These are phyloP conservation scores for Arvicanthis niloticus DNA, from an alignment of 2,113 vertebrate genomes.

Conservation along the genomic window DNA sequence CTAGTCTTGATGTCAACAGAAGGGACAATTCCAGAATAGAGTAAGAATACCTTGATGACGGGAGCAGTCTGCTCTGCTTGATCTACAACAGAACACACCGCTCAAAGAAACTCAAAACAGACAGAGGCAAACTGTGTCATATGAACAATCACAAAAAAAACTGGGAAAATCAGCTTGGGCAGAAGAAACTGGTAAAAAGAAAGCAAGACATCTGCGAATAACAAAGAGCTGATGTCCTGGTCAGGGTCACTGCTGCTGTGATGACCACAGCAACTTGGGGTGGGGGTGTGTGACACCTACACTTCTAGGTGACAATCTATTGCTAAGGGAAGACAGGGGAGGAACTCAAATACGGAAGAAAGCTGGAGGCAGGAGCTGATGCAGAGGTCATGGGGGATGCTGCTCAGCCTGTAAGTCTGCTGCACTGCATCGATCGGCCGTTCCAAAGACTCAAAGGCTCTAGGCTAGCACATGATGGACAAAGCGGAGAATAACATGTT, in stretches of 20 bases:
- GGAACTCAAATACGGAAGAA: not conserved
- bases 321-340: not conserved
- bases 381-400: no score
- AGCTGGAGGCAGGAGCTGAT: not conserved
- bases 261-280: not conserved
- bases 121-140: not conserved
- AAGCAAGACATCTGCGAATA: not conserved
- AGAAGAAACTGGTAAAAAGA: not conserved
- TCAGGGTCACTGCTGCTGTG: not conserved
- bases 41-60: not conserved
- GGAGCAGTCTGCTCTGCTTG: not conserved
- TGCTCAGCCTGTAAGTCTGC: not conserved
- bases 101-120: conserved; percentile 25
- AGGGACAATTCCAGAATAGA: not conserved
- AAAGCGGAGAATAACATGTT: not conserved
- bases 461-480: not conserved
- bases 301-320: not conserved
- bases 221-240: not conserved
- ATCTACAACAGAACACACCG: not conserved
- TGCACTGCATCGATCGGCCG: not conserved
- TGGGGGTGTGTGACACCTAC: not conserved
- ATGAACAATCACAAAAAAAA: not conserved
- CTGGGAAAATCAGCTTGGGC: not conserved
- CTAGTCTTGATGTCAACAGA: not conserved
- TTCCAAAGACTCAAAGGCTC: not conserved